These are phyloP conservation scores for Dorcus hopei DNA, from an alignment of 2,888 invertebrate genomes.

Conservation along the genomic window DNA sequence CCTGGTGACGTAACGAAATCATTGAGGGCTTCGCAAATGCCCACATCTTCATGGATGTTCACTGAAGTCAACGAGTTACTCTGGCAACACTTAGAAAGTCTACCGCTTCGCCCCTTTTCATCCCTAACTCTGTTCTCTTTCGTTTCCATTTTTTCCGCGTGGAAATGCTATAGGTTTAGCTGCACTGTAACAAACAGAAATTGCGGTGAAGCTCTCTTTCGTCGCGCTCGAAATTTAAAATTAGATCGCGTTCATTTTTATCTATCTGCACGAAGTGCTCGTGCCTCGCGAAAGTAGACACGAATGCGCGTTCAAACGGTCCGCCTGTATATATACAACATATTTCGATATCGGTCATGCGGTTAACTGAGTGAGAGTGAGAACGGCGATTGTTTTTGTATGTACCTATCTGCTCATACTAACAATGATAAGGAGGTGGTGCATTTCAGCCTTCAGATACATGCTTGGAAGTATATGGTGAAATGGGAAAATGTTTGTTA, in stretches of 20 bases:
- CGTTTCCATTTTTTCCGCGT: not conserved
- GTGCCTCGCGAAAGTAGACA: no score
- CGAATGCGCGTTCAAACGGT: no score
- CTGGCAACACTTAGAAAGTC: conserved; percentile 42
- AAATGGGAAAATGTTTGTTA: no score
- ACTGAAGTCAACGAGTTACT: conserved; percentile 35
- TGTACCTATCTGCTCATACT: no score
- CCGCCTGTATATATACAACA: no score
- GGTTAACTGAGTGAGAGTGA: not conserved
- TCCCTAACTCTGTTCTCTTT: not conserved
- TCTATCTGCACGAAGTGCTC: not conserved
- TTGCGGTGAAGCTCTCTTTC: not conserved
- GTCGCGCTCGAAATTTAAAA: not conserved
- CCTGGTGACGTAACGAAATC: conserved; percentile 24
- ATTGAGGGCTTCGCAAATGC: conserved; percentile 32
- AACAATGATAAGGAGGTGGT: no score
- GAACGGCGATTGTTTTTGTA: not conserved
- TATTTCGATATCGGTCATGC: no score
- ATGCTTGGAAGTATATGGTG: no score
- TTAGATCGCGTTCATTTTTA: not conserved
- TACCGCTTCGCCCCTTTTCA: conserved; percentile 14
- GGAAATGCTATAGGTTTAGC: not conserved
- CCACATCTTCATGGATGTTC: conserved; percentile 29
- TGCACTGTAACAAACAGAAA: not conserved
- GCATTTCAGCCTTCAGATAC: no score